These are phyloP conservation scores for Melitaea athalia DNA, from an alignment of 2,888 invertebrate genomes.

Conservation along the genomic window DNA sequence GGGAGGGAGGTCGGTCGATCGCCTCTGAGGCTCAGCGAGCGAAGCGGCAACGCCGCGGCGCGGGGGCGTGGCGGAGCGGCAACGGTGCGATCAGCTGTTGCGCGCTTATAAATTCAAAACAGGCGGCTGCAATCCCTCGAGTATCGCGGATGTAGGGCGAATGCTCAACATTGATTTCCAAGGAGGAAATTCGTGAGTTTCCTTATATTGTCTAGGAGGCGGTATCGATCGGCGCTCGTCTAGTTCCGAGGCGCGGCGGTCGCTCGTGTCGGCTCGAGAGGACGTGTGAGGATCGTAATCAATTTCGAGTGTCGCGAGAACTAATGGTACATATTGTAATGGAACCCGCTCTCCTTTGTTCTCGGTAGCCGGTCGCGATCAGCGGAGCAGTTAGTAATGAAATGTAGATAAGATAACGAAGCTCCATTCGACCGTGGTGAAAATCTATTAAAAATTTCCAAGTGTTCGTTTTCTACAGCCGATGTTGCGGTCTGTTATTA, in stretches of 20 bases:
- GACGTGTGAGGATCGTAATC: constrained; percentile 1
- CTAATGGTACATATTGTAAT: constrained; percentile 8
- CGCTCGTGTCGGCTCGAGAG: constrained; percentile 6
- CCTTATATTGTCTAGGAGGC: constrained; percentile 8
- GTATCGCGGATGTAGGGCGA: constrained; percentile 41
- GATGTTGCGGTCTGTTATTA: constrained; percentile 13
- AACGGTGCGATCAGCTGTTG: constrained; percentile 77
- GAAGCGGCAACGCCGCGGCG: constrained; percentile 63
- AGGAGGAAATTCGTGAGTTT: constrained; percentile 10
- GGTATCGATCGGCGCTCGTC: constrained; percentile 11
- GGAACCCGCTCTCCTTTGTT: constrained; percentile 2
- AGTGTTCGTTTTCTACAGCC: constrained; percentile 1
- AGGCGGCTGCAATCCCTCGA: constrained; percentile 50
- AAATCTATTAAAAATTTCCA: constrained; percentile 16
- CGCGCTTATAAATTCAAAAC: constrained; percentile 73
- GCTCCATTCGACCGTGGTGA: neutral
- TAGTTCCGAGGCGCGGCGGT: constrained; percentile 3
- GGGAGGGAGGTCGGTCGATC: constrained; percentile 71
- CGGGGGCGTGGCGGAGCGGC: constrained; percentile 54
- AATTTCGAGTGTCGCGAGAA: constrained; percentile 10
- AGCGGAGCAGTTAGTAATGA: neutral
- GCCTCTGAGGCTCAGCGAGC: constrained; percentile 57
- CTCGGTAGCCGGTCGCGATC: neutral
- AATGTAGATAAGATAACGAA: constrained; percentile 8
- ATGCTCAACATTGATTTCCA: constrained; percentile 20